A percentile compares a stretch with the other conserved stretches of the same genome.
Evolutionary conservation across 1,140 invertebrate genomes (phyloP).

Genomic region (Bradysia coprophila): DNA sequence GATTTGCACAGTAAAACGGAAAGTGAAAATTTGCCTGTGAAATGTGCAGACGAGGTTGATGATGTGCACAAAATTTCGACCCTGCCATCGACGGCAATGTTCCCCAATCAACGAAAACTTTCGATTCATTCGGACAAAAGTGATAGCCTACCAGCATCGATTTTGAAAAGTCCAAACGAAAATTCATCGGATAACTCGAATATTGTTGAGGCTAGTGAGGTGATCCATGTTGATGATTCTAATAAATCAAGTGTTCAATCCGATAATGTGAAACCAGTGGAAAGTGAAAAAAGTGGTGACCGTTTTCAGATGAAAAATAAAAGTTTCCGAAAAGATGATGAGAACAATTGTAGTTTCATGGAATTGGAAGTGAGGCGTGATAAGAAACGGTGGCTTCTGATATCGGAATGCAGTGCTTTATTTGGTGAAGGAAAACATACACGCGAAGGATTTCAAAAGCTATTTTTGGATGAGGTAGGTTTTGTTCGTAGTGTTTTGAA

Average conservation of each 20-base stretch:
- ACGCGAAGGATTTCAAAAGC: slow-evolving; percentile 19
- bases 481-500: neutral
- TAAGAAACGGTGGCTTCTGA: slow-evolving; percentile 21
- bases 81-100: neutral
- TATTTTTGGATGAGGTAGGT: slow-evolving; percentile 21
- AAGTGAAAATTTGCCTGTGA: no score
- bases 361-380: slow-evolving; percentile 23
- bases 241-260: neutral
- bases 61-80: neutral
- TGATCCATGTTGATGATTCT: neutral
- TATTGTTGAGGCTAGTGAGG: neutral
- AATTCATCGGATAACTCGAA: neutral
- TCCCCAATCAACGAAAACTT: neutral
- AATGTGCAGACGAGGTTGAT: neutral
- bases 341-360: slow-evolving; percentile 19
- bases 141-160: neutral
- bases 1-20: neutral
- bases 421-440: slow-evolving; percentile 22
- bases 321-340: neutral
- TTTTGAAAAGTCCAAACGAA: neutral
- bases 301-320: no score
- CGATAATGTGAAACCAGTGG: neutral
- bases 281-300: neutral
- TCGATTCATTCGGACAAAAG: neutral
- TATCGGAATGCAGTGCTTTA: slow-evolving; percentile 22